phyloP scores from a whole-genome alignment of 2,113 vertebrate species.

The Brachionichthys hirsutus region DNA sequence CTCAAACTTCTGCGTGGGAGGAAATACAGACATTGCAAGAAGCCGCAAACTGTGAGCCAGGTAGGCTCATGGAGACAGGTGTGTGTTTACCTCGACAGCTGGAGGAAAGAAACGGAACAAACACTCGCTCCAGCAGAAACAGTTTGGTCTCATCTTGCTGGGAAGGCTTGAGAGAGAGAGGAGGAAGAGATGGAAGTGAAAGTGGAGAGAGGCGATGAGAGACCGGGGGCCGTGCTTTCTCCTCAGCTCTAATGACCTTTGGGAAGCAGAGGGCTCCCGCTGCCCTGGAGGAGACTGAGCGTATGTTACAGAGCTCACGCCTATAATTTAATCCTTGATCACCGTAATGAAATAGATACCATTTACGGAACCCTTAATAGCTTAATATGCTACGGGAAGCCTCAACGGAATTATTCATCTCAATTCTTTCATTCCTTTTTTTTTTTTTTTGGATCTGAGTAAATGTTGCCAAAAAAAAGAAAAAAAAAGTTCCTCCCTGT shows the following conservation, averaged over 20 bases:
- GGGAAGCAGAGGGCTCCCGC: conserved; percentile 69
- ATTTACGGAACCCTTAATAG: conserved; percentile 68
- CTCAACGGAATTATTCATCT: conserved; percentile 62
- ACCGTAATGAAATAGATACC: conserved; percentile 76
- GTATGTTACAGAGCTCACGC: conserved; percentile 72
- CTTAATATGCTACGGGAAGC: conserved; percentile 70
- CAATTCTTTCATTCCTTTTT: background rate
- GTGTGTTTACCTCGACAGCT: conserved; percentile 48
- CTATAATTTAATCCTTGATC: conserved; percentile 78
- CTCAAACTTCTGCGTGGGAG: conserved; percentile 44
- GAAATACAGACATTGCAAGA: conserved; percentile 28
- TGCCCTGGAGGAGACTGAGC: conserved; percentile 66
- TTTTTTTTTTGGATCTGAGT: background rate
- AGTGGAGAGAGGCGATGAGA: conserved; percentile 38
- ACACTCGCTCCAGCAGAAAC: conserved; percentile 1
- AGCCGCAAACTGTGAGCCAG: conserved; percentile 17
- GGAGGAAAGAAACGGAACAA: conserved; percentile 15
- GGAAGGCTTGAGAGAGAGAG: conserved; percentile 16
- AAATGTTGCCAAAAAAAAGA: conserved; percentile 31
- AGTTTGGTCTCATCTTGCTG: conserved; percentile 22
- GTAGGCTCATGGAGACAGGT: conserved; percentile 32
- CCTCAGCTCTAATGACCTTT: conserved; percentile 76
- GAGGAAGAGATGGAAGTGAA: conserved; percentile 28
- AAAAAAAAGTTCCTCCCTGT: conserved; percentile 43
- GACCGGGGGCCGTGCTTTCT: conserved; percentile 63